Evolutionary conservation across 2,113 vertebrate genomes (phyloP).

Genomic region (Tachycineta bicolor): DNA sequence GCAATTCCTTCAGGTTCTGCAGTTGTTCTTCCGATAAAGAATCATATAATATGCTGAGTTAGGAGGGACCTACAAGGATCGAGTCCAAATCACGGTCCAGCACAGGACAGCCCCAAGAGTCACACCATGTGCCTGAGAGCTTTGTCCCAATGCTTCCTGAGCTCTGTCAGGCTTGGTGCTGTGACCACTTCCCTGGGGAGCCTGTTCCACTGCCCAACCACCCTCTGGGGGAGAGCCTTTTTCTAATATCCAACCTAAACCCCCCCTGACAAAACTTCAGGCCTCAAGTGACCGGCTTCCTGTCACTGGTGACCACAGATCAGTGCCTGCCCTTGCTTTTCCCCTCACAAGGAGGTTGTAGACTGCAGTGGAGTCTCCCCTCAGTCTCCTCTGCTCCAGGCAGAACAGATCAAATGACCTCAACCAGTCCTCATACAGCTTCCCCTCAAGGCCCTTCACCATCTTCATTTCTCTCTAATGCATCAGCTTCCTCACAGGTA

Average conservation of each 20-base stretch:
- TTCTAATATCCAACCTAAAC: not conserved
- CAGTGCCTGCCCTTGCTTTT: not conserved
- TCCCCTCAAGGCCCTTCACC: not conserved
- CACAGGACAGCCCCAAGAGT: not conserved
- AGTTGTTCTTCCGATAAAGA: not conserved
- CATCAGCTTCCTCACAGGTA: not conserved
- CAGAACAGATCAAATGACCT: not conserved
- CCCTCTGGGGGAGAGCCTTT: not conserved
- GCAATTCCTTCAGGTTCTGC: not conserved
- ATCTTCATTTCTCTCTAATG: rapidly evolving
- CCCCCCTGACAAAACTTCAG: not conserved
- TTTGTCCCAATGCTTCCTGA: rapidly evolving
- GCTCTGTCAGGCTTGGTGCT: not conserved
- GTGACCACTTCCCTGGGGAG: not conserved
- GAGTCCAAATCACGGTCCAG: rapidly evolving
- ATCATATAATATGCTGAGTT: not conserved
- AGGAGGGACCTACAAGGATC: not conserved
- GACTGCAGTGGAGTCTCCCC: not conserved
- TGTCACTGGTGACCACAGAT: not conserved
- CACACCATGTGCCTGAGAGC: not conserved
- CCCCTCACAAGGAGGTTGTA: not conserved
- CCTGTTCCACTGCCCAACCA: not conserved
- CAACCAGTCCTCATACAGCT: not conserved
- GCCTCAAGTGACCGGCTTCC: not conserved
- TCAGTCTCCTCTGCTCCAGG: not conserved